Base-by-base conservation (phyloP, 2,113 vertebrate species). In the Elephantulus edwardii region DNA sequence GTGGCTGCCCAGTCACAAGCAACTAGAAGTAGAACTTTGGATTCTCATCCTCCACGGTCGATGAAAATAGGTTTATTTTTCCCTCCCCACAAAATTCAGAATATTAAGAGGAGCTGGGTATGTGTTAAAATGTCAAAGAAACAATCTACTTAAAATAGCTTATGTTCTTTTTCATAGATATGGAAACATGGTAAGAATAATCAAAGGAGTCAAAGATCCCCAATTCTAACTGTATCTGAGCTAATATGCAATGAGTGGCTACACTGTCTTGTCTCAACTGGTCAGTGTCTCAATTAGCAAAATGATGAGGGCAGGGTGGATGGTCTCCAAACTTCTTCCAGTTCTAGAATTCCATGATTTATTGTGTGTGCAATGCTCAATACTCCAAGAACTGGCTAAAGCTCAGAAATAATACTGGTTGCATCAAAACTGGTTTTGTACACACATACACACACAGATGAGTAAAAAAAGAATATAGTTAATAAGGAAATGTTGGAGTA, bases 1-100 rank as follows among this genome's bases (percentile, higher is more conserved):
- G 54, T 70, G 13, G n/a, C 38, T 93, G 74, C 42, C 84, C 91
- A 89, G 26, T 84, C 66, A 68, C 76, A 75, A 92, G 81, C 38
- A 93, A 74, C 64, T 11, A 87, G 62, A 91, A 85, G 16, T 7
- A 76, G 75, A 86, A 46, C 60, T 90, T 0, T 83, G 48, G 72
- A 84, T 87, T 77, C 52, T 78, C 71, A 3, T 80, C 35, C 44
- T 83, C 48, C 26, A 26, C 17, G 48, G 68, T 13, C 80, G 33
- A 88, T 62, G 30, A 94, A 90, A 87, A 76, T 8, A 38, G 33
- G 26, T n/a, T 81, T n/a, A n/a, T n/a, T n/a, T n/a, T 62, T 62
- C 52, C 2, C 7, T 76, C 11, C 28, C 78, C 44, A 46, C 14
- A 75, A 80, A 89, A 86, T 74, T 74, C 46, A 66, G 16, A 90